Percentiles rank a stretch among this genome's conserved stretches.
Evolutionary conservation across 2,888 invertebrate genomes (phyloP).

Genomic region (Steinernema scapterisci): DNA sequence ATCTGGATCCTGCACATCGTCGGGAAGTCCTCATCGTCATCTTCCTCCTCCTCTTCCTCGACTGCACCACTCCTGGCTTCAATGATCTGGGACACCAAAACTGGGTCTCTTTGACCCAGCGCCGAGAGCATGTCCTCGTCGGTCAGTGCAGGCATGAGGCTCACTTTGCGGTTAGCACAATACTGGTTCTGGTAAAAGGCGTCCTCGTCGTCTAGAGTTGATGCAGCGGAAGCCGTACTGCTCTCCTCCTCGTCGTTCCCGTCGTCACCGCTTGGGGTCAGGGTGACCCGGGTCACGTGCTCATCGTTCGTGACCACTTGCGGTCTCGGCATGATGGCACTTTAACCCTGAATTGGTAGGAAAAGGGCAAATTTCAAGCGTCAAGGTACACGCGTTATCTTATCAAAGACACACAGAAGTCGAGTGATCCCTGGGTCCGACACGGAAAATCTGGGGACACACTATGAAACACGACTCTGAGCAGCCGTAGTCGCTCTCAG

Average conservation of each 20-base stretch:
- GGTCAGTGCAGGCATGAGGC: constrained; percentile 52
- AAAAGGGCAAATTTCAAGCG: background rate
- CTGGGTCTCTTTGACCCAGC: constrained; percentile 47
- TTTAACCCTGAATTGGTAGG: background rate
- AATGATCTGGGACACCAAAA: constrained; percentile 49
- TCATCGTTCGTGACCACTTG: constrained; percentile 27
- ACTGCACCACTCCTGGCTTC: constrained; percentile 34
- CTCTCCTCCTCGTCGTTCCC: constrained; percentile 5
- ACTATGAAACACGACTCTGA: no score
- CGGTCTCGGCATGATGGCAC: constrained; percentile 21
- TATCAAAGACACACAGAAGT: background rate
- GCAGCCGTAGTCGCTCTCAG: no score
- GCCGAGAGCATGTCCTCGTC: constrained; percentile 46
- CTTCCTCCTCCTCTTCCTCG: constrained; percentile 4
- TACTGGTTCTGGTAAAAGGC: background rate
- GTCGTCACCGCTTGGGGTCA: constrained; percentile 21
- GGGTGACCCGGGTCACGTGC: constrained; percentile 24
- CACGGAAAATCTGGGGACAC: no score
- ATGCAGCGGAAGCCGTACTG: background rate
- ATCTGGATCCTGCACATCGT: constrained; percentile 2
- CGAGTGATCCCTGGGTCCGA: no score
- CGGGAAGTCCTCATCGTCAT: background rate
- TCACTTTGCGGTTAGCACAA: constrained; percentile 42
- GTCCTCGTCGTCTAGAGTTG: background rate
- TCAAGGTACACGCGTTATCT: background rate